Conservation (phyloP, 2,797 vertebrate species). For the Peromyscus melanophrys region DNA sequence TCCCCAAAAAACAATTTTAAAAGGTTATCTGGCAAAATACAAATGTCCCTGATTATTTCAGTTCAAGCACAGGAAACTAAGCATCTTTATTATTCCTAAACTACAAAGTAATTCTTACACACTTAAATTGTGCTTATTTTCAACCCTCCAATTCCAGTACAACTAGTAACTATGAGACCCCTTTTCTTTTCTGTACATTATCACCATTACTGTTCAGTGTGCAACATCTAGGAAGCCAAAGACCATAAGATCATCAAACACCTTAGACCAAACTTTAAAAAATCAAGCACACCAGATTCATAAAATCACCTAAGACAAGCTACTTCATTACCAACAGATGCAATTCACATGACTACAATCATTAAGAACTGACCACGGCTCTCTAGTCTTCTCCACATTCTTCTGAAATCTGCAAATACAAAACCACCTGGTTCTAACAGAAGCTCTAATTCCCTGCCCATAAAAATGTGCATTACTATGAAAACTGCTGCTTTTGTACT, state of each 20-base stretch:
- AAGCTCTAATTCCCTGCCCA: neutral
- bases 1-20: conserved; percentile 41
- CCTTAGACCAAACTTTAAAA: neutral
- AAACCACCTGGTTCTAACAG: conserved; percentile 21
- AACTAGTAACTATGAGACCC: neutral
- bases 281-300: neutral
- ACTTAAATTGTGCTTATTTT: conserved; percentile 19
- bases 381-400: neutral
- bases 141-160: neutral
- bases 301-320: conserved; percentile 29
- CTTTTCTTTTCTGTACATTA: neutral
- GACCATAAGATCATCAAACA: neutral
- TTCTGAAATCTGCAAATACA: conserved; percentile 48
- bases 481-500: conserved; percentile 29
- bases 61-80: conserved; percentile 9
- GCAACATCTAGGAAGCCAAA: conserved; percentile 9
- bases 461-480: neutral
- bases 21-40: conserved; percentile 61
- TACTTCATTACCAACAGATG: conserved; percentile 18
- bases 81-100: conserved; percentile 38
- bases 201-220: conserved; percentile 1
- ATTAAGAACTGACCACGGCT: neutral
- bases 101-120: conserved; percentile 39
- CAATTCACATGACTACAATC: neutral
- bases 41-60: conserved; percentile 52